A percentile compares a stretch with the other conserved stretches of the same genome.
Conservation (phyloP, 2,888 invertebrate species). For the Lottia gigantea region DNA sequence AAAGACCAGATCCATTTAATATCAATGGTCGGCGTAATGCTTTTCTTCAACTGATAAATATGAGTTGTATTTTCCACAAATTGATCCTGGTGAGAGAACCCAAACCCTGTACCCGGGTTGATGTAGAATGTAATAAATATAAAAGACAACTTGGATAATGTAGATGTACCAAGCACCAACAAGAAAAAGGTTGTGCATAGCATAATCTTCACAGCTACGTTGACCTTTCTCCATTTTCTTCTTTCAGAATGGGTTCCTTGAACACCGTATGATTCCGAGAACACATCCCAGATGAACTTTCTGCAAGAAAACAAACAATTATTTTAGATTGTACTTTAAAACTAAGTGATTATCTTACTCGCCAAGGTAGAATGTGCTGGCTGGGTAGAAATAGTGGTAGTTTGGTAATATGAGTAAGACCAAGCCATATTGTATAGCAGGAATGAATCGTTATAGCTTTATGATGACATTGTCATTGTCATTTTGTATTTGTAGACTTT, state of each 20-base stretch:
- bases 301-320: background rate
- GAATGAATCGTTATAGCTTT: too few relatives aligned
- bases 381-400: too few relatives aligned
- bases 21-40: background rate
- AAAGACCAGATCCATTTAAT: slow-evolving; percentile 31
- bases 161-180: slow-evolving; percentile 17
- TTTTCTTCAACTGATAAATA: slow-evolving; percentile 6
- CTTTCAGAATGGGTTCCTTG: slow-evolving; percentile 18
- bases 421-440: too few relatives aligned
- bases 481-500: too few relatives aligned
- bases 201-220: slow-evolving; percentile 13
- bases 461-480: too few relatives aligned
- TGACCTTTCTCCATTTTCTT: slow-evolving; percentile 16
- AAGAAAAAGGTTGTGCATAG: slow-evolving; percentile 13
- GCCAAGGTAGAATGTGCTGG: too few relatives aligned
- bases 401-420: too few relatives aligned
- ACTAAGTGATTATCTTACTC: too few relatives aligned
- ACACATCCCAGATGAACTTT: slow-evolving; percentile 19
- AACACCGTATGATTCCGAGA: slow-evolving; percentile 15
- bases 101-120: slow-evolving; percentile 1
- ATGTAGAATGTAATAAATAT: slow-evolving; percentile 25
- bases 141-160: slow-evolving; percentile 21
- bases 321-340: too few relatives aligned
- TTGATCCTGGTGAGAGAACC: background rate
- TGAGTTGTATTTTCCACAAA: background rate